A percentile compares a stretch with the other conserved stretches of the same genome.
Evolutionary conservation across 2,888 invertebrate genomes (phyloP).

Genomic region (Notodonta ziczac): DNA sequence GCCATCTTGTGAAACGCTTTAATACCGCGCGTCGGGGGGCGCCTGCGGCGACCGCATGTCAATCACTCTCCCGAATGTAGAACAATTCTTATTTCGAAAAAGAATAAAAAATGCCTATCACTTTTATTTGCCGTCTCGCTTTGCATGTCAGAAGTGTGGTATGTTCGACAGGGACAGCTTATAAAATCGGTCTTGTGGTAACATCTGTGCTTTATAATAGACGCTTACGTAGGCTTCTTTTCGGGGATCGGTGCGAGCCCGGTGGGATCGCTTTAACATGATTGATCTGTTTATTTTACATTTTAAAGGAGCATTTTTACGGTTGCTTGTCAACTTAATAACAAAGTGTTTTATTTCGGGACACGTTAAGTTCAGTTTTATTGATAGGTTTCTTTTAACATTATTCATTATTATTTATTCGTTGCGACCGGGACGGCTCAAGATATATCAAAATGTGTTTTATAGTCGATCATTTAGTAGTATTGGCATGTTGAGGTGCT

Average conservation of each 20-base stretch:
- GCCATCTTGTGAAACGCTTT: constrained; percentile 79
- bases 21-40: constrained; percentile 76
- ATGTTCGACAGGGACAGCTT: constrained; percentile 61
- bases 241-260: constrained; percentile 79
- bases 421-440: constrained; percentile 48
- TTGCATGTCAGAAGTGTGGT: constrained; percentile 38
- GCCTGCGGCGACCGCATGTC: constrained; percentile 81
- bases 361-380: constrained; percentile 82
- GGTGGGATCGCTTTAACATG: constrained; percentile 84
- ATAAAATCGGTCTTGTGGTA: constrained; percentile 76
- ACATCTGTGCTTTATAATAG: constrained; percentile 84
- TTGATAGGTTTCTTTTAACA: constrained; percentile 82
- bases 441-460: constrained; percentile 52
- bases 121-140: constrained; percentile 72
- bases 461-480: constrained; percentile 35
- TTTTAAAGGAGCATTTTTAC: constrained; percentile 85
- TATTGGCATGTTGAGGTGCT: constrained; percentile 43
- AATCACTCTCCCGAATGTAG: constrained; percentile 82
- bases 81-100: constrained; percentile 83
- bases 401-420: constrained; percentile 68
- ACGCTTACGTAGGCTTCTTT: constrained; percentile 84
- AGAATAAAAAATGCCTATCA: constrained; percentile 77
- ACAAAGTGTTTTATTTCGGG: constrained; percentile 83
- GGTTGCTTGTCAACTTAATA: constrained; percentile 85
- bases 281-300: constrained; percentile 85